Evolutionary conservation across 1,140 invertebrate species (phyloP).

Genomic region (Pissodes strobi): DNA sequence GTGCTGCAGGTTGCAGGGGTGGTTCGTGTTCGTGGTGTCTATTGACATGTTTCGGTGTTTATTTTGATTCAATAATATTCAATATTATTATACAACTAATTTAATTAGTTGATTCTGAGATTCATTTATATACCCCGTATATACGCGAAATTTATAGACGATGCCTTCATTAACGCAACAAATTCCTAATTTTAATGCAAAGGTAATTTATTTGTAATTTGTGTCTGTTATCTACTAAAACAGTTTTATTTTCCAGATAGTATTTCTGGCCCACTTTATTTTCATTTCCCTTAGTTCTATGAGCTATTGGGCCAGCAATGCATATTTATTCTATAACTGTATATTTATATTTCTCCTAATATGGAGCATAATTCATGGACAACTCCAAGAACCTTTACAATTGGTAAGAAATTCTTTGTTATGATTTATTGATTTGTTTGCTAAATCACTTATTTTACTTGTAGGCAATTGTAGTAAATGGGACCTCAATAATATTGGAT

Average conservation of each 20-base stretch:
- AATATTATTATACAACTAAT: too few relatives aligned
- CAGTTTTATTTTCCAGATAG: constrained; percentile 28
- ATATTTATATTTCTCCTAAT: constrained; percentile 28
- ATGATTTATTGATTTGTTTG: background rate
- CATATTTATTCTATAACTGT: constrained; percentile 34
- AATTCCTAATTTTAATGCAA: constrained; percentile 34
- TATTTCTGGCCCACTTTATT: constrained; percentile 34
- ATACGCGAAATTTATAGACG: too few relatives aligned
- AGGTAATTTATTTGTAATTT: too few relatives aligned
- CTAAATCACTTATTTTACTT: constrained; percentile 1
- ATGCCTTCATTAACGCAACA: constrained; percentile 24
- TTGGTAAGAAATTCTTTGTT: constrained; percentile 19
- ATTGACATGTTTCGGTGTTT: too few relatives aligned
- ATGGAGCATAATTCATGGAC: constrained; percentile 31
- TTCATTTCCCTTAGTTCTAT: constrained; percentile 32
- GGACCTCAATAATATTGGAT: constrained; percentile 29
- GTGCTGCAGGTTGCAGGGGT: too few relatives aligned
- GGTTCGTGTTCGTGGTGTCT: too few relatives aligned
- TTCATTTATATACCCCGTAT: too few relatives aligned
- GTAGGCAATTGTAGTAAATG: constrained; percentile 34
- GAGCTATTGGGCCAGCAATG: constrained; percentile 27
- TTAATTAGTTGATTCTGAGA: too few relatives aligned
- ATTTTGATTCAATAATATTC: too few relatives aligned
- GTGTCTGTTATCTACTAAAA: too few relatives aligned
- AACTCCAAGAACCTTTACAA: constrained; percentile 33